phyloP scores from a whole-genome alignment of 2,113 vertebrate species.

The Epinephelus moara region DNA sequence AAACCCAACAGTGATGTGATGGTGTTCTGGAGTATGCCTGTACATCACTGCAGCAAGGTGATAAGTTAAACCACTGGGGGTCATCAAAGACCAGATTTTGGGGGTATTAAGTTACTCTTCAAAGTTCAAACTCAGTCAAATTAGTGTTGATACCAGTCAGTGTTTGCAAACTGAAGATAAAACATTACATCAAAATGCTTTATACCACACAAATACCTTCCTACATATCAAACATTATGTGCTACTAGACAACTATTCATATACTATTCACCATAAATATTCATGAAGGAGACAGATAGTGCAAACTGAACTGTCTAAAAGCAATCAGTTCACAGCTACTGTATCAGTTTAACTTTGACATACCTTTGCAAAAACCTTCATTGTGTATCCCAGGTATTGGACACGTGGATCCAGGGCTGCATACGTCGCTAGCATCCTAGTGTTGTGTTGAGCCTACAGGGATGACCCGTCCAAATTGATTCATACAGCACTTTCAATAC shows the following conservation, averaged over 20 bases:
- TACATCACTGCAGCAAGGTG: too few relatives aligned
- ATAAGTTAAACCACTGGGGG: too few relatives aligned
- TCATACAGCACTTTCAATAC: background rate
- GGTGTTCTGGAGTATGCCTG: background rate
- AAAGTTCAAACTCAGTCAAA: too few relatives aligned
- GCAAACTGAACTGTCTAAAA: background rate
- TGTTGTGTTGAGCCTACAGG: constrained; percentile 95
- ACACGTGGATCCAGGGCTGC: constrained; percentile 96
- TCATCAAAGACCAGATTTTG: too few relatives aligned
- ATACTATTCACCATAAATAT: too few relatives aligned
- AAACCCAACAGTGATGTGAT: background rate
- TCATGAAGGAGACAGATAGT: background rate
- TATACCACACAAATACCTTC: too few relatives aligned
- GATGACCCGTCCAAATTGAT: background rate
- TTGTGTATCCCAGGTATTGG: constrained; percentile 95
- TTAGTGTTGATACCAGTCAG: too few relatives aligned
- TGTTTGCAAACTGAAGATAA: too few relatives aligned
- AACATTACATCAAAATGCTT: too few relatives aligned
- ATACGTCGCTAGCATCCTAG: constrained; percentile 96
- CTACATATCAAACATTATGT: too few relatives aligned
- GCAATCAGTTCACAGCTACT: background rate
- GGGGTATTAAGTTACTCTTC: too few relatives aligned
- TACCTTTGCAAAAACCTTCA: constrained; percentile 99
- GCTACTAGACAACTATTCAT: too few relatives aligned
- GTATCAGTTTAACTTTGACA: background rate